phyloP scores from a whole-genome alignment of 2,797 vertebrate species.

The Choloepus didactylus region DNA sequence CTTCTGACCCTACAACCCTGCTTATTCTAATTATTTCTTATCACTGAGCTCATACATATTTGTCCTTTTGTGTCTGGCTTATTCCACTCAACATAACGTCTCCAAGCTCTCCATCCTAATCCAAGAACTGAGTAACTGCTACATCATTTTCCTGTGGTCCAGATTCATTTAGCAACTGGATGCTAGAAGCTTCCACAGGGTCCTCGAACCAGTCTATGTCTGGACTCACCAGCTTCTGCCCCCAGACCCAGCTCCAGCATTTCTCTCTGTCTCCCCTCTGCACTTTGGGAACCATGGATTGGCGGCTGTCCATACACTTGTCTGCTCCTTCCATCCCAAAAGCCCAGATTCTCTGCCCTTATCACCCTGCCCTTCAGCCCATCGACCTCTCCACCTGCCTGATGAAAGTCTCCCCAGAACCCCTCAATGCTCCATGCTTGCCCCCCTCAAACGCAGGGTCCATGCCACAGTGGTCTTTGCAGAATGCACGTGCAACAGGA shows the following conservation, averaged over 20 bases:
- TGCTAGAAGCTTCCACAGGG: fast-evolving
- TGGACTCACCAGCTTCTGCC: not conserved
- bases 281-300: not conserved
- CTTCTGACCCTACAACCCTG: no score
- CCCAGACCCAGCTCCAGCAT: not conserved
- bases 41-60: no score
- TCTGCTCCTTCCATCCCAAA: not conserved
- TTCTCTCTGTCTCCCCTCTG: not conserved
- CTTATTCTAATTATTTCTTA: no score
- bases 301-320: no score
- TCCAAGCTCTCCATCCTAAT: not conserved
- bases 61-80: no score
- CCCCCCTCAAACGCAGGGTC: no score
- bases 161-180: not conserved
- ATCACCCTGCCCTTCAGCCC: no score
- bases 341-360: not conserved
- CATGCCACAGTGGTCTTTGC: no score
- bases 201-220: not conserved
- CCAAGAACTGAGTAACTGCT: not conserved
- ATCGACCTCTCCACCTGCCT: no score
- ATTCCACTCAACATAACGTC: no score
- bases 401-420: not conserved
- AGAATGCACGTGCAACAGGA: no score
- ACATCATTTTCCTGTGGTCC: not conserved
- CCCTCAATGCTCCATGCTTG: no score